A percentile compares a stretch with the other conserved stretches of the same genome.
phyloP scores from a whole-genome alignment of 2,888 invertebrate species.

The Thalpophila matura region DNA sequence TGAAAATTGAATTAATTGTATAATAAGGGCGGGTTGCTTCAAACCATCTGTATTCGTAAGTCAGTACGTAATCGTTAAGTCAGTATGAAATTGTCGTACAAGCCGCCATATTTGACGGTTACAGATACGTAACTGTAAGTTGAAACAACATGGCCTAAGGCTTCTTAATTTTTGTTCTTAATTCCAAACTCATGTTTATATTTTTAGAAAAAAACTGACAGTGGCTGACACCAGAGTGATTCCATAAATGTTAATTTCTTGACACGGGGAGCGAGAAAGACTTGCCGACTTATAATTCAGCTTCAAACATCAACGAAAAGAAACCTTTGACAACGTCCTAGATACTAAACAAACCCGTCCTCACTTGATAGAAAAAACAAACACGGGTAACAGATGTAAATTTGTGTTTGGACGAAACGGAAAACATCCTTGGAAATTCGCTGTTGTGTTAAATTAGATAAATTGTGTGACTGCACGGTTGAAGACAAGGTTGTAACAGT shows the following conservation, averaged over 20 bases:
- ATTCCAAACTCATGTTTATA: too few relatives aligned
- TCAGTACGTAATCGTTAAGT: too few relatives aligned
- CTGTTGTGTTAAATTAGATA: slow-evolving; percentile 44
- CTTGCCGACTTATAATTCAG: not conserved
- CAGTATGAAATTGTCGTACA: too few relatives aligned
- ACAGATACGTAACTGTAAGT: too few relatives aligned
- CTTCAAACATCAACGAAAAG: not conserved
- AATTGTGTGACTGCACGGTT: slow-evolving; percentile 27
- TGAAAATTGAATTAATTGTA: too few relatives aligned
- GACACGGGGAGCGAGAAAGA: not conserved
- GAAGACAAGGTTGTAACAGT: slow-evolving; percentile 10
- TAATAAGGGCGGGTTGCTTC: too few relatives aligned
- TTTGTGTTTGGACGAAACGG: slow-evolving; percentile 36
- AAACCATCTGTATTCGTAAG: too few relatives aligned
- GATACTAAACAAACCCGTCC: slow-evolving; percentile 7
- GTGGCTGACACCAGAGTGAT: not conserved
- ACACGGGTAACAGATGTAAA: slow-evolving; percentile 43
- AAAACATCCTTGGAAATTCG: slow-evolving; percentile 39
- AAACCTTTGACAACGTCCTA: not conserved
- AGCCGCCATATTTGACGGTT: too few relatives aligned
- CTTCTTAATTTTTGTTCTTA: too few relatives aligned
- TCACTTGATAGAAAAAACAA: slow-evolving; percentile 38
- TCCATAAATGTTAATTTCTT: not conserved
- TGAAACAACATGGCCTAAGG: too few relatives aligned
- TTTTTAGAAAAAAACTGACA: not conserved